phyloP scores from a whole-genome alignment of 30 jellyfish, hydroid and myxozoan species.

The Turritopsis dohrnii region DNA sequence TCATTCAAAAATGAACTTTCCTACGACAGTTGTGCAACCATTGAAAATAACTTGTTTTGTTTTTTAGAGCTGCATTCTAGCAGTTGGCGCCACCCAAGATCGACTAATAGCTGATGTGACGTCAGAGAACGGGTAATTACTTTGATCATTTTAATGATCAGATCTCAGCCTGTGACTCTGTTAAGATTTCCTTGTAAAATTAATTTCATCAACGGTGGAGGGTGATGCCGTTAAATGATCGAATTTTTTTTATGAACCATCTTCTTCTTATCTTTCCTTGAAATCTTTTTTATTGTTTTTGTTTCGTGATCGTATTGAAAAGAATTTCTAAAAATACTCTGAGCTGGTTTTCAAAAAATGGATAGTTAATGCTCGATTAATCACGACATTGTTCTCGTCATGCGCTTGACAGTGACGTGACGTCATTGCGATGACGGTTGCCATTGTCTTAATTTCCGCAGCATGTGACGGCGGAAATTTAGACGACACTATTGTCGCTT shows the following conservation, averaged over 20 bases:
- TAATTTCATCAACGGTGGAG: background rate
- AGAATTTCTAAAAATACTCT: background rate
- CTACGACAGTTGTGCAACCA: too few relatives aligned
- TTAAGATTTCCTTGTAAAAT: background rate
- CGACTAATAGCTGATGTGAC: constrained; percentile 47
- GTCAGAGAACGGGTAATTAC: constrained; percentile 61
- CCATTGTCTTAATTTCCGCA: background rate
- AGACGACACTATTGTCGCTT: background rate
- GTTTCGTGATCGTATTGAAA: background rate
- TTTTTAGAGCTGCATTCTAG: constrained; percentile 75
- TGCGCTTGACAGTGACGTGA: background rate
- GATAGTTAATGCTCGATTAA: background rate
- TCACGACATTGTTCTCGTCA: too few relatives aligned
- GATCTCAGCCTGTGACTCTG: background rate
- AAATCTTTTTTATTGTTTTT: background rate
- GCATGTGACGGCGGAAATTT: background rate
- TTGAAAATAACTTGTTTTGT: too few relatives aligned
- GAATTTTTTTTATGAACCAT: background rate
- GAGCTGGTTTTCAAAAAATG: background rate
- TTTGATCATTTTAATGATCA: background rate
- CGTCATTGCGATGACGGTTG: too few relatives aligned
- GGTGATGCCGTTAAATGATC: too few relatives aligned
- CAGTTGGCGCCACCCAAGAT: constrained; percentile 81
- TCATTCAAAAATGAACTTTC: too few relatives aligned
- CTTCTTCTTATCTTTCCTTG: background rate